These are phyloP conservation scores for Phoenoteleia sp. DNA, from an alignment of 2,888 invertebrate genomes.

Conservation along the genomic window DNA sequence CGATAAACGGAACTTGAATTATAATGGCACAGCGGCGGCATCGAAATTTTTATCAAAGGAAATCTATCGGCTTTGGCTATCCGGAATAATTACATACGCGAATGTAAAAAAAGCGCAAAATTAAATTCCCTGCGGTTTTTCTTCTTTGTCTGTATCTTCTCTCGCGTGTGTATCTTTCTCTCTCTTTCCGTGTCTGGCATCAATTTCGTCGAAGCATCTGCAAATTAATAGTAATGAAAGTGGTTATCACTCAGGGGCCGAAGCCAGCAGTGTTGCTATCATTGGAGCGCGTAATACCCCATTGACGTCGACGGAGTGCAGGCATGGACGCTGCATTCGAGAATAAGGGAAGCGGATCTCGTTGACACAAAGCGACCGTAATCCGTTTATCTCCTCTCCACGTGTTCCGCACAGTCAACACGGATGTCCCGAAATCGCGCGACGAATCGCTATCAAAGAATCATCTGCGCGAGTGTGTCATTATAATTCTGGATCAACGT, in stretches of 20 bases:
- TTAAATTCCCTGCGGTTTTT: slow-evolving; percentile 2
- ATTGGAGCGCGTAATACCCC: slow-evolving; percentile 85
- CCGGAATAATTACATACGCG: slow-evolving; percentile 12
- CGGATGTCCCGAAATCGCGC: slow-evolving; percentile 50
- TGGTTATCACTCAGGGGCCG: slow-evolving; percentile 83
- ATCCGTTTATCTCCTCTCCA: slow-evolving; percentile 86
- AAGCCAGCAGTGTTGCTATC: slow-evolving; percentile 82
- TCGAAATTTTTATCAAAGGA: slow-evolving; percentile 17
- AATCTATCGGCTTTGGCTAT: slow-evolving; percentile 6
- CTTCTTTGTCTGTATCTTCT: neutral
- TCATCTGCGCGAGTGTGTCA: neutral
- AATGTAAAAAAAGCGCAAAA: slow-evolving; percentile 16
- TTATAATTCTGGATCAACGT: too few relatives aligned
- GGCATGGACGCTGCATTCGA: slow-evolving; percentile 61
- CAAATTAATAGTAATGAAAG: slow-evolving; percentile 83
- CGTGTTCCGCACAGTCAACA: slow-evolving; percentile 75
- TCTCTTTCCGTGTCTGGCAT: slow-evolving; percentile 29
- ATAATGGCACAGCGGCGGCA: neutral
- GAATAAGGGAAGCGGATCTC: slow-evolving; percentile 84
- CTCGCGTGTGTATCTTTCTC: neutral
- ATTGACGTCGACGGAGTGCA: slow-evolving; percentile 81
- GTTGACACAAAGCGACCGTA: slow-evolving; percentile 86
- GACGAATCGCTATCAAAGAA: slow-evolving; percentile 59
- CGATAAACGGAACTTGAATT: neutral
- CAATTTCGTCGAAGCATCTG: slow-evolving; percentile 74